These are phyloP conservation scores for Tenthredo amoena DNA, from an alignment of 2,888 invertebrate genomes.

Conservation along the genomic window DNA sequence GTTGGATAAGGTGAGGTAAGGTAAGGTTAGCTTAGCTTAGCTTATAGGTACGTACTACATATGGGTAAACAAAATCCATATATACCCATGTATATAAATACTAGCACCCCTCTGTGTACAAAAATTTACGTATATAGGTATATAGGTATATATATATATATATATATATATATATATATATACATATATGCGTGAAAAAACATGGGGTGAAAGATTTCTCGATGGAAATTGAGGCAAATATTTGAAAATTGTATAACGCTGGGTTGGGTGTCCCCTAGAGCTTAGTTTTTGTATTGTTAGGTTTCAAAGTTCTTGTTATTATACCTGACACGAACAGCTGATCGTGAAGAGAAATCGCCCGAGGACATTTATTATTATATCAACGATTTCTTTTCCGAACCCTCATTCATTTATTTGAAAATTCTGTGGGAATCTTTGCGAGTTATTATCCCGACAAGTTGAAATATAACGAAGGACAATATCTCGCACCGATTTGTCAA, in stretches of 20 bases:
- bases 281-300: not conserved
- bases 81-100: not conserved
- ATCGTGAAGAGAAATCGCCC: conserved; percentile 10
- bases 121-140: not conserved
- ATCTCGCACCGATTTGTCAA: not conserved
- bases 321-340: conserved; percentile 3
- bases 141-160: not conserved
- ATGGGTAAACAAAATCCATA: not conserved
- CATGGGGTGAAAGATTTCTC: not conserved
- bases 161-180: too few species aligned
- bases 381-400: not conserved
- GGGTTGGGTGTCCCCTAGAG: not conserved
- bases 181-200: not conserved
- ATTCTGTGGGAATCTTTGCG: not conserved
- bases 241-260: conserved; percentile 16
- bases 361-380: not conserved
- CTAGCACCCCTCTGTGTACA: not conserved
- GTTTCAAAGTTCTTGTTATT: not conserved
- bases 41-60: not conserved
- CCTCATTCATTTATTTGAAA: not conserved
- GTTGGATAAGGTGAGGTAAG: too few species aligned
- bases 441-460: conserved; percentile 6
- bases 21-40: too few species aligned
- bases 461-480: not conserved
- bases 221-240: conserved; percentile 1